A percentile compares a stretch with the other conserved stretches of the same genome.
Evolutionary conservation across 2,888 invertebrate species (phyloP).

Genomic region (Drosophila buzzatii): DNA sequence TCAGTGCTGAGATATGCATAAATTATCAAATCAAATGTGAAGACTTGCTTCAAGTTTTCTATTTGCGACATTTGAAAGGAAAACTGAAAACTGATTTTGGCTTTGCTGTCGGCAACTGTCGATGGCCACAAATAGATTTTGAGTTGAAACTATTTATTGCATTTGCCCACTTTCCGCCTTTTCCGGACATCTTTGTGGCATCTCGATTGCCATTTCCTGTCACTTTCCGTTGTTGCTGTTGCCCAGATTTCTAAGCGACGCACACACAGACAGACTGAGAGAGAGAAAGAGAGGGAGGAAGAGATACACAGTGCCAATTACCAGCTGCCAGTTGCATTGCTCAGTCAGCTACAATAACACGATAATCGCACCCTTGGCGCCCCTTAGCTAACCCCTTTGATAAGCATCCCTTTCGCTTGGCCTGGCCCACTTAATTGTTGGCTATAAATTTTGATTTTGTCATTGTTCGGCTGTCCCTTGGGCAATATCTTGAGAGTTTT

Average conservation of each 20-base stretch:
- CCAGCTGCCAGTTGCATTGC: conserved; percentile 24
- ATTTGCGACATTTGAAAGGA: not conserved
- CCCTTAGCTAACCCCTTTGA: not conserved
- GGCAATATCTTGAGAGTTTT: conserved; percentile 8
- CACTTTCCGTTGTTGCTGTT: conserved; percentile 14
- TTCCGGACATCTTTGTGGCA: conserved; percentile 20
- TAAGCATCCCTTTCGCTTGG: not conserved
- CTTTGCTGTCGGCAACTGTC: not conserved
- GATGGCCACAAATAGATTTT: conserved; percentile 18
- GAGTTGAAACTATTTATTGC: conserved; percentile 34
- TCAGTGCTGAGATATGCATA: not conserved
- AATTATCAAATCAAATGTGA: not conserved
- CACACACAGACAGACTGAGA: not conserved
- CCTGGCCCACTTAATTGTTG: conserved; percentile 59
- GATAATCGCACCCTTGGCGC: conserved; percentile 29
- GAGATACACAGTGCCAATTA: conserved; percentile 10
- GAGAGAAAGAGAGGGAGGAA: not conserved
- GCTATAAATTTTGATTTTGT: conserved; percentile 69
- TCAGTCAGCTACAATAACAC: conserved; percentile 33
- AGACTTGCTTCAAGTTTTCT: not conserved
- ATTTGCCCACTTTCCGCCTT: conserved; percentile 17
- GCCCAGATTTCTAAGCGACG: not conserved
- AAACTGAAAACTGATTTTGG: not conserved
- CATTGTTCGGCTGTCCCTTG: conserved; percentile 39
- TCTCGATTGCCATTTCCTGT: conserved; percentile 25